These are phyloP conservation scores for Lepus europaeus DNA, from an alignment of 2,113 vertebrate species.

Conservation along the genomic window DNA sequence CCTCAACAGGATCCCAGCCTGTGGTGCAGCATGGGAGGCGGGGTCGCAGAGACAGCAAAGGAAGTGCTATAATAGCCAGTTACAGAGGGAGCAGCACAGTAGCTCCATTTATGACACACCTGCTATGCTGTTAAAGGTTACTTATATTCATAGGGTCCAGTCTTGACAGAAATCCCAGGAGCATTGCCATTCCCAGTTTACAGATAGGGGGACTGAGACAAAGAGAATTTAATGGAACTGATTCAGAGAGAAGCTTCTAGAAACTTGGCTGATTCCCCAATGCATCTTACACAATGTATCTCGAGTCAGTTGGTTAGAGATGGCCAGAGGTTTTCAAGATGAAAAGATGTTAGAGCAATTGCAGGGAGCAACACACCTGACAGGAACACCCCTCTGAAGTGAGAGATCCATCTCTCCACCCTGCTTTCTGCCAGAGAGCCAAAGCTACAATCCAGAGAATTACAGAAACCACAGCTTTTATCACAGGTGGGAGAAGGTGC, in stretches of 20 bases:
- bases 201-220: background rate
- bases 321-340: background rate
- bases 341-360: conserved; percentile 48
- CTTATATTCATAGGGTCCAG: background rate
- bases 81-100: background rate
- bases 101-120: background rate
- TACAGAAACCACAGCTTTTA: conserved; percentile 54
- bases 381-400: background rate
- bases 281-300: background rate
- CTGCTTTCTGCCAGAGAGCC: conserved; percentile 15
- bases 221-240: background rate
- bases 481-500: conserved; percentile 47
- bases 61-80: background rate
- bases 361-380: background rate
- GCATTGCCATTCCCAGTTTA: background rate
- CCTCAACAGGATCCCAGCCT: background rate
- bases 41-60: background rate
- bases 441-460: conserved; percentile 51
- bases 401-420: background rate
- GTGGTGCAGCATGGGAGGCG: background rate
- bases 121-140: background rate
- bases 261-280: background rate
- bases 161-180: background rate
- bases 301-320: background rate
- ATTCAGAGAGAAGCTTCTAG: background rate